Conservation (phyloP, 2,888 invertebrate species). For the Dendrolimus pini region DNA sequence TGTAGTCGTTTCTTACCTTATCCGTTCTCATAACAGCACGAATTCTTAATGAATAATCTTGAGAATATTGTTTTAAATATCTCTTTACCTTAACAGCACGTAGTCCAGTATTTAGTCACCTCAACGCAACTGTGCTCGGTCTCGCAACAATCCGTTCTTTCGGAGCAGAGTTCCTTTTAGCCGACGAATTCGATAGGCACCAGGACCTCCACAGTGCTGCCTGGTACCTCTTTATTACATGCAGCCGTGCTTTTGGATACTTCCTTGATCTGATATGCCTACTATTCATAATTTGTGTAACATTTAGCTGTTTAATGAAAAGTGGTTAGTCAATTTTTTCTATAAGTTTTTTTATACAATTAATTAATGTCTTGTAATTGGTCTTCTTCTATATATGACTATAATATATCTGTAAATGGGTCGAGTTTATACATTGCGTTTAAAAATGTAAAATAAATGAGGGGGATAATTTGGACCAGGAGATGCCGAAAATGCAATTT, state of each 20-base stretch:
- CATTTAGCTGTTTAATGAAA: slow-evolving; percentile 77
- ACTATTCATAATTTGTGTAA: slow-evolving; percentile 79
- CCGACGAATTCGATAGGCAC: slow-evolving; percentile 71
- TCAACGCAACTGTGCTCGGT: slow-evolving; percentile 87
- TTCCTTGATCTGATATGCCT: slow-evolving; percentile 80
- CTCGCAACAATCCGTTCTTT: slow-evolving; percentile 88
- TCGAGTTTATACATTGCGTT: too few relatives aligned
- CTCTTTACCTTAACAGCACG: slow-evolving; percentile 73
- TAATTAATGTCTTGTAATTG: too few relatives aligned
- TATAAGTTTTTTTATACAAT: too few relatives aligned
- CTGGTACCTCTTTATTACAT: slow-evolving; percentile 80
- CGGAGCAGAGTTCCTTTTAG: slow-evolving; percentile 80
- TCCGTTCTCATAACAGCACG: too few relatives aligned
- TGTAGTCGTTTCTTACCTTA: too few relatives aligned
- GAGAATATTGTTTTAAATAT: not conserved
- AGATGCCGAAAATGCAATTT: too few relatives aligned
- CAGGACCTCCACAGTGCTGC: slow-evolving; percentile 81
- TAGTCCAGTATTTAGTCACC: slow-evolving; percentile 89
- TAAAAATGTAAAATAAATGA: too few relatives aligned
- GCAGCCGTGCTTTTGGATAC: slow-evolving; percentile 80
- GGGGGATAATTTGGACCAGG: too few relatives aligned
- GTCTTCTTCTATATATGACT: too few relatives aligned
- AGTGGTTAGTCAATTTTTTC: slow-evolving; percentile 33
- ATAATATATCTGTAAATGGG: too few relatives aligned
- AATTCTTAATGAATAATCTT: too few relatives aligned